These are phyloP conservation scores for Druon quercuslanigerum DNA, from an alignment of 1,140 invertebrate species.

Conservation along the genomic window DNA sequence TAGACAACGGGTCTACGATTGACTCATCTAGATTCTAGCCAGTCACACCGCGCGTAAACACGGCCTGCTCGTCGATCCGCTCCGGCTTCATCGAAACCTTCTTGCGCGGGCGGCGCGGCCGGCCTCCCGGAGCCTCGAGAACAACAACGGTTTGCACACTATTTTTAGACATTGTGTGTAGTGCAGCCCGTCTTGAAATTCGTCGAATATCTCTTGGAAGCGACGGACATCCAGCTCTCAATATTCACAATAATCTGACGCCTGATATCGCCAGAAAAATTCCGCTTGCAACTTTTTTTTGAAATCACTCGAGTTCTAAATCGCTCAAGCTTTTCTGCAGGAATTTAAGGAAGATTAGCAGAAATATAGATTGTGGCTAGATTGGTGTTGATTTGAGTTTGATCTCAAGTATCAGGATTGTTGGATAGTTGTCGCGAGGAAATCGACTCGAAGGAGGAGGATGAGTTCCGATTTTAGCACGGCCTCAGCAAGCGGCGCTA, in stretches of 20 bases:
- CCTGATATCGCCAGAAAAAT: no score
- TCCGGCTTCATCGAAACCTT: conserved; percentile 35
- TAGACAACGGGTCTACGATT: conserved; percentile 74
- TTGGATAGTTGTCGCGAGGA: conserved; percentile 38
- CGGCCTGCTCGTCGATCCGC: conserved; percentile 41
- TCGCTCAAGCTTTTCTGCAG: no score
- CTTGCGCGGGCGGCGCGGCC: conserved; percentile 1
- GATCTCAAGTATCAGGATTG: conserved; percentile 37
- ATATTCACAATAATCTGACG: conserved; percentile 2
- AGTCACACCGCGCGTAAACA: conserved; percentile 58
- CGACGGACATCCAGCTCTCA: neutral
- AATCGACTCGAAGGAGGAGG: conserved; percentile 50
- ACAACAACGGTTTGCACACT: conserved; percentile 35
- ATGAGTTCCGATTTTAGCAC: conserved; percentile 59
- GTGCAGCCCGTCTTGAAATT: conserved; percentile 12
- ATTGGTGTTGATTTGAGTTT: neutral
- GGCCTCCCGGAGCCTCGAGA: conserved; percentile 50
- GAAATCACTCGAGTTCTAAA: no score
- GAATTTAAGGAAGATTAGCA: no score
- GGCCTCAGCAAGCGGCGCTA: conserved; percentile 68
- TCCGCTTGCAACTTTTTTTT: no score
- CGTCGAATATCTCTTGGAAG: conserved; percentile 13
- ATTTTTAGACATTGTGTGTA: conserved; percentile 44
- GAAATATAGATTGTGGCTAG: neutral
- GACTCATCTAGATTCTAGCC: conserved; percentile 72